Evolutionary conservation across 2,797 vertebrate genomes (phyloP).

Genomic region (Parauchenoglanis ngamensis): DNA sequence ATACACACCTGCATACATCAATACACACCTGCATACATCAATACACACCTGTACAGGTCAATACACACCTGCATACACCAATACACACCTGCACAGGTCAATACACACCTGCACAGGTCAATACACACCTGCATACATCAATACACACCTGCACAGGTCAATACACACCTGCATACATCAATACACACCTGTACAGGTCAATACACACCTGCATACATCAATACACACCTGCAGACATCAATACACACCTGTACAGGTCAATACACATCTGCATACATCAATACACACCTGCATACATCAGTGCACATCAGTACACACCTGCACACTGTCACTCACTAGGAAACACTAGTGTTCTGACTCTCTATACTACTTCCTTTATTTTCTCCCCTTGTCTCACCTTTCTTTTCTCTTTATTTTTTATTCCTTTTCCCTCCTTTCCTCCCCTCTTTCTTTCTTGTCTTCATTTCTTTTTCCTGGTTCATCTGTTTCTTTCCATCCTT

Average conservation of each 20-base stretch:
- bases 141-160: no score
- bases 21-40: neutral
- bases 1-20: neutral
- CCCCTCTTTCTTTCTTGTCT: neutral
- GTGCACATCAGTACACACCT: neutral
- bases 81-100: neutral
- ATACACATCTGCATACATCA: neutral
- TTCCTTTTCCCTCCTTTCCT: neutral
- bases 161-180: neutral
- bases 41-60: neutral
- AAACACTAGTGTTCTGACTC: neutral
- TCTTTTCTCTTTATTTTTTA: neutral
- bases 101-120: neutral
- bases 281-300: neutral
- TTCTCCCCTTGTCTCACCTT: neutral
- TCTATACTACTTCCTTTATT: neutral
- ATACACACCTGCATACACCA: neutral
- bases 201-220: neutral
- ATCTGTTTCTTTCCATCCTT: neutral
- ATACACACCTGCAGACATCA: neutral
- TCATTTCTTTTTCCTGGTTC: neutral
- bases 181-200: neutral
- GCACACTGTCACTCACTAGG: neutral
- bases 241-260: neutral
- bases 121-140: no score